Conservation (phyloP, 2,797 vertebrate genomes). For the Cetoscarus ocellatus region DNA sequence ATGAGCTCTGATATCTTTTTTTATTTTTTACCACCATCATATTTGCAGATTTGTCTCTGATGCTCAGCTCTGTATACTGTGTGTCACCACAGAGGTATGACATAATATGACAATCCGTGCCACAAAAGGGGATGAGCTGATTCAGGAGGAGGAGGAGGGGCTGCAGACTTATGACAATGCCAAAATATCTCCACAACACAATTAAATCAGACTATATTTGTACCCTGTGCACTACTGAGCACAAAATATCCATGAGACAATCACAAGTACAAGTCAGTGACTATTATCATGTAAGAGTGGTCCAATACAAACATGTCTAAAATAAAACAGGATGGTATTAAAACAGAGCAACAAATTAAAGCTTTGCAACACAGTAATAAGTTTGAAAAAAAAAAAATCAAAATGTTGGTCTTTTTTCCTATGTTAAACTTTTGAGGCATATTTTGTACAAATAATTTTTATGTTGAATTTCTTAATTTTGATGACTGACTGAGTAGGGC, state of each 20-base stretch:
- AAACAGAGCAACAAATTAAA: conserved; percentile 4
- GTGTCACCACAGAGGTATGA: conserved; percentile 34
- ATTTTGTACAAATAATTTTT: too few species aligned
- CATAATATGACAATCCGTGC: conserved; percentile 56
- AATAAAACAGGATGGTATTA: conserved; percentile 3
- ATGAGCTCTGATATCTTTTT: neutral
- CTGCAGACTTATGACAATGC: conserved; percentile 28
- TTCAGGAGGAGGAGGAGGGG: conserved; percentile 29
- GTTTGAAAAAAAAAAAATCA: too few species aligned
- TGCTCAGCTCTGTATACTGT: conserved; percentile 14
- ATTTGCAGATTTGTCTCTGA: neutral
- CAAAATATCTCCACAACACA: conserved; percentile 3
- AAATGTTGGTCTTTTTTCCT: too few species aligned
- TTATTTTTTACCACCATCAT: too few species aligned
- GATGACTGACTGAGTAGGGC: too few species aligned
- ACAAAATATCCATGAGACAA: neutral
- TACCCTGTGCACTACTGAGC: neutral
- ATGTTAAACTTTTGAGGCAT: too few species aligned
- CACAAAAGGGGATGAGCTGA: conserved; percentile 54
- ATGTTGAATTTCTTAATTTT: too few species aligned
- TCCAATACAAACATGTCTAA: too few species aligned
- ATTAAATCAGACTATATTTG: conserved; percentile 11
- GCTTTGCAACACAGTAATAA: too few species aligned
- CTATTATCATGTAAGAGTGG: neutral
- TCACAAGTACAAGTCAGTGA: neutral